These are phyloP conservation scores for Pseudolycoriella hygida DNA, from an alignment of 2,888 invertebrate species.

Conservation along the genomic window DNA sequence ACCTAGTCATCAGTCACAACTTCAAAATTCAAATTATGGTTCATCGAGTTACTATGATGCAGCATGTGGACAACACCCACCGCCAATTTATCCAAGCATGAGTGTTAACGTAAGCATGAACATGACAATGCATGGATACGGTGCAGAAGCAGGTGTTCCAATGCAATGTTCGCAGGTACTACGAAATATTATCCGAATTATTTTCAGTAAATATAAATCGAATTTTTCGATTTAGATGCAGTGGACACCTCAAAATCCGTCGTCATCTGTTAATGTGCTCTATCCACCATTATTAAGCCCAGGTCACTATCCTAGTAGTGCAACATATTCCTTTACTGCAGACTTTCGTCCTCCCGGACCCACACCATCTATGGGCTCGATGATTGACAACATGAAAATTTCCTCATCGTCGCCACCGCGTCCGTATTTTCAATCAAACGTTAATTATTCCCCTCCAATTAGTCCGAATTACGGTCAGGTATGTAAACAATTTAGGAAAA, in stretches of 20 bases:
- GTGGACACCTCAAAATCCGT: conserved; percentile 48
- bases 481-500: not conserved
- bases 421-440: conserved; percentile 6
- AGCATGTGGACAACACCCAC: conserved; percentile 20
- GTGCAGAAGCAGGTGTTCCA: conserved; percentile 25
- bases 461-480: conserved; percentile 18
- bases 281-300: conserved; percentile 51
- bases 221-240: conserved; percentile 37
- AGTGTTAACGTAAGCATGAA: conserved; percentile 91
- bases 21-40: conserved; percentile 10
- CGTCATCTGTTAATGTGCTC: conserved; percentile 43
- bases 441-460: conserved; percentile 20
- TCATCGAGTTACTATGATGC: conserved; percentile 22
- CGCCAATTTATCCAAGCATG: conserved; percentile 72
- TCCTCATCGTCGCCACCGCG: conserved; percentile 22
- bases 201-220: not conserved
- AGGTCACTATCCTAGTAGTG: conserved; percentile 42
- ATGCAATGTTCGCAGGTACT: conserved; percentile 48
- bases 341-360: conserved; percentile 49
- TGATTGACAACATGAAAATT: conserved; percentile 23
- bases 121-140: conserved; percentile 84
- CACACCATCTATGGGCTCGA: conserved; percentile 30
- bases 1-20: conserved; percentile 23
- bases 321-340: conserved; percentile 69
- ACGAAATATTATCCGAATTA: not conserved